A percentile compares a stretch with the other conserved stretches of the same genome.
These are phyloP conservation scores for Ormyrus nitidulus DNA, from an alignment of 2,888 invertebrate genomes.

Conservation along the genomic window DNA sequence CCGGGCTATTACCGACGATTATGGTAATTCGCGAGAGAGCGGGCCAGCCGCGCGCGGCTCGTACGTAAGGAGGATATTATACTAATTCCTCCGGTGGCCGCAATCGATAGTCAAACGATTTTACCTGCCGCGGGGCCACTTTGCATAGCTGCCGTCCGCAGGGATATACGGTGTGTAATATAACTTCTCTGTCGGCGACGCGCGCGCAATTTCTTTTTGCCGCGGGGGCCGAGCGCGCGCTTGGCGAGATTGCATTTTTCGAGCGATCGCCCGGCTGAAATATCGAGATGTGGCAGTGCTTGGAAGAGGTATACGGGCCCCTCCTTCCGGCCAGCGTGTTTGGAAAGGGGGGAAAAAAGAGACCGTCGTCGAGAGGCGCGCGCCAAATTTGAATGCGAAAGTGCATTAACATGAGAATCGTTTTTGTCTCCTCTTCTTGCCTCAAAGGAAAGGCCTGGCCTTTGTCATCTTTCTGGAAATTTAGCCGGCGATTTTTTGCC, in stretches of 20 bases:
- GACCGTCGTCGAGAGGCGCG: too few relatives aligned
- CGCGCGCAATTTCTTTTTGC: constrained; percentile 3
- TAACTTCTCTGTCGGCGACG: constrained; percentile 32
- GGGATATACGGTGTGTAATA: background rate
- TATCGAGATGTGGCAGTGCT: constrained; percentile 9
- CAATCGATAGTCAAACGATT: constrained; percentile 41
- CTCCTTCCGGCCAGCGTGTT: background rate
- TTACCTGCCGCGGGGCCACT: background rate
- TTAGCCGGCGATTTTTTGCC: too few relatives aligned
- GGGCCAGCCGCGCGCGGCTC: background rate
- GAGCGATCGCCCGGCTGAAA: constrained; percentile 7
- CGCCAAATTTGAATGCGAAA: too few relatives aligned
- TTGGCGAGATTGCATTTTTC: constrained; percentile 6
- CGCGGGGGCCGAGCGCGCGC: background rate
- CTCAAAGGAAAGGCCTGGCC: too few relatives aligned
- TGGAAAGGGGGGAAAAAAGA: too few relatives aligned
- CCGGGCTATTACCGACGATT: constrained; percentile 43
- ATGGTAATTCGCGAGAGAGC: constrained; percentile 42
- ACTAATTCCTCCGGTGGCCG: constrained; percentile 30
- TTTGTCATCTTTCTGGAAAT: too few relatives aligned
- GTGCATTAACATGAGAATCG: too few relatives aligned
- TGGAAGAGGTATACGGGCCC: background rate
- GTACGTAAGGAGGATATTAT: constrained; percentile 33
- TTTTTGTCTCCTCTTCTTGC: too few relatives aligned
- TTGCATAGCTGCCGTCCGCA: constrained; percentile 10